Base-by-base conservation (phyloP, 2,797 vertebrate species). In the Sardinella longiceps region DNA sequence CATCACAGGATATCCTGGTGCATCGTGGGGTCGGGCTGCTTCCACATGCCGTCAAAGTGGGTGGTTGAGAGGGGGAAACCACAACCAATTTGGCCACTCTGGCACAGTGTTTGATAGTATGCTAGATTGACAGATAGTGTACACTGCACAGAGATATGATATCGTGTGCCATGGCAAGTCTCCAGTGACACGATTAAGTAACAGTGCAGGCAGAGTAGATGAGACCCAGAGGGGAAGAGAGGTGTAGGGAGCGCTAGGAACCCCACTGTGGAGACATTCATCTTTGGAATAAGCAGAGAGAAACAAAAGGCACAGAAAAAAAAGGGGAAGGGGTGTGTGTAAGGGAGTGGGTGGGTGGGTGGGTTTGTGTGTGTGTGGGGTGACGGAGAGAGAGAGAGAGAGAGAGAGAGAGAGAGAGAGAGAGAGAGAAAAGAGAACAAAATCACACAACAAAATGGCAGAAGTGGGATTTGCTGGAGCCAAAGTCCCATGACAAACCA, bases 401-500 rank as follows among this genome's bases (percentile, higher is more conserved):
- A 86, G 86, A 10, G 37, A 43, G 83, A 43, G 90, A 81, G 51
- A 30, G 83, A 74, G 88, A 86, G 20, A 86, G 86, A 84, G 87
- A 74, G 86, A 86, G 74, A 80, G 84, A 88, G 86, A 83, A 50
- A 82, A 80, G 85, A 70, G 56, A 60, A 87, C 88, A 88, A 60
- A 92, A 93, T 92, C 92, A 92, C 89, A 87, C 83, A 92, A 94
- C 83, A 92, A 94, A 94, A 95, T 94, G 87, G 91, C 90, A 92
- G 92, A 90, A 92, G 88, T 92, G 95, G 96, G 96, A 96, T 95
- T 96, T 95, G 95, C 93, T 94, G 94, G 92, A 94, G 93, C 86
- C 84, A 91, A 91, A 90, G 93, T 96, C 96, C 95, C 95, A 91
- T 95, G 95, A 95, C 95, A 96, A 97, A 96, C 92, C 91, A 95